phyloP scores from a whole-genome alignment of 2,888 invertebrate genomes.

The Pristionchus japonicus region DNA sequence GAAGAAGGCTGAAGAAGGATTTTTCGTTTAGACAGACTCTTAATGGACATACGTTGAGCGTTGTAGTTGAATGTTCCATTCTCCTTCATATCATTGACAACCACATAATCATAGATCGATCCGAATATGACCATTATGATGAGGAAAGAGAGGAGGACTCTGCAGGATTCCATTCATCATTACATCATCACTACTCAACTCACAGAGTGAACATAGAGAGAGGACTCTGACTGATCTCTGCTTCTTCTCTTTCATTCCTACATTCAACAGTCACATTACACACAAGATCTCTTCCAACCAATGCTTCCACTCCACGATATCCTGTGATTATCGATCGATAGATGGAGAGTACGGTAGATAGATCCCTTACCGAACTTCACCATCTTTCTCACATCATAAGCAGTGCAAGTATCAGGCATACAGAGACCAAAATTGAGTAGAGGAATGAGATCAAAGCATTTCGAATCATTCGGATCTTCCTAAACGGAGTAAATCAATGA shows the following conservation, averaged over 20 bases:
- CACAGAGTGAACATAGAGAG: conserved; percentile 67
- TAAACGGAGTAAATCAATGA: background rate
- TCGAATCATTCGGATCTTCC: conserved; percentile 57
- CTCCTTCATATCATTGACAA: conserved; percentile 50
- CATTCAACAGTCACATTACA: conserved; percentile 72
- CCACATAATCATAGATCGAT: conserved; percentile 71
- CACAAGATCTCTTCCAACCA: conserved; percentile 64
- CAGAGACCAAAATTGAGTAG: conserved; percentile 75
- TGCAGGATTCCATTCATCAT: conserved; percentile 49
- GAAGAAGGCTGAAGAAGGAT: conserved; percentile 55
- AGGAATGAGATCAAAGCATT: conserved; percentile 72
- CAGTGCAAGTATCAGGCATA: conserved; percentile 74
- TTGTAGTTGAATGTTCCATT: conserved; percentile 23
- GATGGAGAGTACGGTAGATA: background rate
- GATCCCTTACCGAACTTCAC: conserved; percentile 65
- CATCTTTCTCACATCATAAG: conserved; percentile 72
- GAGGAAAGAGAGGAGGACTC: conserved; percentile 67
- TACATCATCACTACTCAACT: background rate
- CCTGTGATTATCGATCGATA: conserved; percentile 53
- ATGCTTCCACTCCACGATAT: conserved; percentile 64
- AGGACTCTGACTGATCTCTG: conserved; percentile 62
- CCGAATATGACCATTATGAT: conserved; percentile 68
- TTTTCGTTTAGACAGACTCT: background rate
- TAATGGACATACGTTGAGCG: conserved; percentile 14
- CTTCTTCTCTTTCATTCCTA: conserved; percentile 65